Conservation (phyloP, 2,113 vertebrate species). For the Ancistrus triradiatus region DNA sequence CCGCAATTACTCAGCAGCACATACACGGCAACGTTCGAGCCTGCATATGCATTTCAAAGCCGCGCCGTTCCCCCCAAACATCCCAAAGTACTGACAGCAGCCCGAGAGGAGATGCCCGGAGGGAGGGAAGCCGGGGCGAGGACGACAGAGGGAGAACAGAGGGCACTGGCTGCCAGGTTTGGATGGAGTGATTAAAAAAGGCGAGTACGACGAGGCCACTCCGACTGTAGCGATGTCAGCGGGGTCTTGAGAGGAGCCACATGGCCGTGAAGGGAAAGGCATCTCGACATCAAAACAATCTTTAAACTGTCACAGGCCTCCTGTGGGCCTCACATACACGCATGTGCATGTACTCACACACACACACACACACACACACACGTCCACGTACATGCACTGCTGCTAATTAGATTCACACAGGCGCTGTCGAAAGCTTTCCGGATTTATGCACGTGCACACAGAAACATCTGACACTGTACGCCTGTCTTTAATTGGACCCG, state of each 20-base stretch:
- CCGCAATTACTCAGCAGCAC: conserved; percentile 91
- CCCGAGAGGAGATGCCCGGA: conserved; percentile 73
- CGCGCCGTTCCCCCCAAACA: conserved; percentile 83
- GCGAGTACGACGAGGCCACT: conserved; percentile 54
- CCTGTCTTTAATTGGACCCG: conserved; percentile 50
- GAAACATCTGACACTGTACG: conserved; percentile 56
- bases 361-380: conserved; percentile 2
- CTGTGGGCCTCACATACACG: conserved; percentile 48
- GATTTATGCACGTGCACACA: conserved; percentile 49
- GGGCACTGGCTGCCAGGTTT: conserved; percentile 76
- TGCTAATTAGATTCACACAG: conserved; percentile 53
- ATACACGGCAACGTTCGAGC: conserved; percentile 86
- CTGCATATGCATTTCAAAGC: conserved; percentile 98
- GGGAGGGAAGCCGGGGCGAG: conserved; percentile 67
- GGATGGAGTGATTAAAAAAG: conserved; percentile 87
- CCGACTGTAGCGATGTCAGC: conserved; percentile 46
- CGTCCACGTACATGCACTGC: neutral
- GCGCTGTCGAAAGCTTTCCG: conserved; percentile 14
- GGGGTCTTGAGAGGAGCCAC: conserved; percentile 45
- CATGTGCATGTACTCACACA: conserved; percentile 15
- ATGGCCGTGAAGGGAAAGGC: conserved; percentile 43
- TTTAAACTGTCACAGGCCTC: conserved; percentile 52
- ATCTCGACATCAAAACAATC: conserved; percentile 54
- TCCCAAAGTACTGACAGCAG: conserved; percentile 86
- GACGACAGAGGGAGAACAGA: conserved; percentile 54